Base-by-base conservation (phyloP, 2,888 invertebrate species). In the Hypolimnas misippus region DNA sequence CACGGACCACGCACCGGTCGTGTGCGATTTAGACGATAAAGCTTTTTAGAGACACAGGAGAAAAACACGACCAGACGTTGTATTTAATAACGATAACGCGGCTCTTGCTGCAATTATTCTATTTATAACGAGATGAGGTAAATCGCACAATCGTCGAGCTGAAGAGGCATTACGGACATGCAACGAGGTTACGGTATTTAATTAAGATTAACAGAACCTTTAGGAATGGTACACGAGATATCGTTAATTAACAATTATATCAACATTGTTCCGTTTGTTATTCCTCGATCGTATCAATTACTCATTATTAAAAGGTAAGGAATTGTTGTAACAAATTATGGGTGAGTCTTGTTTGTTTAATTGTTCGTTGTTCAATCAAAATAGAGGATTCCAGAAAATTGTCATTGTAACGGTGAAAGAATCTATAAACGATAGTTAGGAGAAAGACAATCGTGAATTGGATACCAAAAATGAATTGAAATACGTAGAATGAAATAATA, bases 341-440 rank as follows among this genome's bases (percentile, higher is more conserved):
- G 81, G 72, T 77, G 78, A 80, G 42, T 51, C 12, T 46, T 49
- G 25, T 59, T 35, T 81, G 78, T 71, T 65, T 75, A 83, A 83
- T 81, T 85, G 83, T 72, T 73, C 80, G 79, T 77, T 82, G 81
- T 85, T 84, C 78, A 85, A 85, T 82, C 75, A 84, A 84, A 84
- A 82, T 81, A 84, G 81, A 77, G 76, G 81, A 85, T 82, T 72
- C 77, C 81, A 78, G 74, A 75, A 78, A 77, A 29, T 77, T 76
- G 76, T 79, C 75, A 58, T 77, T 42, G 42, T 19, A 10, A 0
- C 7, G 1, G 8, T 8, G 17, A 8, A 42, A 10, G 8, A 17
- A 42, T 19, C 17, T 3, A 17, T 19, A 19, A 42, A 42, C 42
- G n/a, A n/a, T n/a, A n/a, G 8, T 42, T 42, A 7, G 16, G 42